phyloP scores from a whole-genome alignment of 2,113 vertebrate genomes.

The Macrotis lagotis region DNA sequence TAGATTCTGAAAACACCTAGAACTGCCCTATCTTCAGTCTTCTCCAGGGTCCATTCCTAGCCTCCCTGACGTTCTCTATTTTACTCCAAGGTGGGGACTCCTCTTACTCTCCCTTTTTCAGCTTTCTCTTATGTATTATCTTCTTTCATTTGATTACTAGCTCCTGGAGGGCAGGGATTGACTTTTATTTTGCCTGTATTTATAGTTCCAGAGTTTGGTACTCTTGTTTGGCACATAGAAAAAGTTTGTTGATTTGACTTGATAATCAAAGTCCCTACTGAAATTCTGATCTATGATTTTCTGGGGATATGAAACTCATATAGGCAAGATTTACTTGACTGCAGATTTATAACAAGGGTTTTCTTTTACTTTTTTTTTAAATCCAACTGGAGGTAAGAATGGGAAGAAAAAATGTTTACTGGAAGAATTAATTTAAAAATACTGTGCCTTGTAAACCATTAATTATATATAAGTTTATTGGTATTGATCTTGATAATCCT shows the following conservation, averaged over 20 bases:
- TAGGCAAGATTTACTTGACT: neutral
- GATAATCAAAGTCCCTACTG: neutral
- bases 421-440: too few relatives aligned
- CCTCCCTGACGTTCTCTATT: neutral
- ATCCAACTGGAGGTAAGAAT: neutral
- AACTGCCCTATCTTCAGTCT: neutral
- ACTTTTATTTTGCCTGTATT: neutral
- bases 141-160: neutral
- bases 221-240: neutral
- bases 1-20: neutral
- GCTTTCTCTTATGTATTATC: neutral
- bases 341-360: neutral
- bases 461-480: too few relatives aligned
- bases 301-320: neutral
- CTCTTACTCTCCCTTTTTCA: neutral
- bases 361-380: neutral
- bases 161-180: neutral
- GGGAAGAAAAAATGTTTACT: neutral
- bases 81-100: neutral
- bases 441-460: too few relatives aligned
- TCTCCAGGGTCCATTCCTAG: neutral
- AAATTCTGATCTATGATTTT: neutral
- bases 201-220: neutral
- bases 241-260: neutral
- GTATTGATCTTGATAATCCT: too few relatives aligned